phyloP scores from a whole-genome alignment of 2,888 invertebrate species.

The Thumatha senex region DNA sequence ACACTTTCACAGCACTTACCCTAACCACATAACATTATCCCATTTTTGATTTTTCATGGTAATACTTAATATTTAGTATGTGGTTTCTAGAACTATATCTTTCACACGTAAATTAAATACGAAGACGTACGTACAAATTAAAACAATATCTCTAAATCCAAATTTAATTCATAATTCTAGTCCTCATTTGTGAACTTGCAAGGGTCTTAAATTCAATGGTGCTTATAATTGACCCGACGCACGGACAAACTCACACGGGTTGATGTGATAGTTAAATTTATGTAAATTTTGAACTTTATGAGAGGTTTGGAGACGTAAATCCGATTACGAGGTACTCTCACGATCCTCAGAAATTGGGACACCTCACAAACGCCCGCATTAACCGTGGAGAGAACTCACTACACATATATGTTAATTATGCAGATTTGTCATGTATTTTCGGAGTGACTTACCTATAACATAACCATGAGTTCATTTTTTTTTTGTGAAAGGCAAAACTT shows the following conservation, averaged over 20 bases:
- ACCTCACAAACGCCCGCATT: conserved; percentile 41
- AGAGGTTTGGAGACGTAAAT: conserved; percentile 49
- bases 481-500: no score
- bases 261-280: conserved; percentile 51
- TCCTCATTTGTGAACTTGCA: not conserved
- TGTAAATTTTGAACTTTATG: conserved; percentile 63
- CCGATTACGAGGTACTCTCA: conserved; percentile 51
- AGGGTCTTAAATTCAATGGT: conserved; percentile 17
- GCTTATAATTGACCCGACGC: conserved; percentile 20
- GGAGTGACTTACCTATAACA: no score
- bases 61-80: no score
- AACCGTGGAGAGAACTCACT: conserved; percentile 41
- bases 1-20: no score
- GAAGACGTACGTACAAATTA: no score
- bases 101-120: no score
- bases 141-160: no score
- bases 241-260: conserved; percentile 25
- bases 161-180: not conserved
- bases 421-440: conserved; percentile 38
- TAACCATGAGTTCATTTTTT: no score
- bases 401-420: conserved; percentile 51
- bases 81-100: no score
- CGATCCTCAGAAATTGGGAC: conserved; percentile 44
- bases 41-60: no score
- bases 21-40: no score